Evolutionary conservation across 2,797 vertebrate species (phyloP).

Genomic region (Peromyscus eremicus): DNA sequence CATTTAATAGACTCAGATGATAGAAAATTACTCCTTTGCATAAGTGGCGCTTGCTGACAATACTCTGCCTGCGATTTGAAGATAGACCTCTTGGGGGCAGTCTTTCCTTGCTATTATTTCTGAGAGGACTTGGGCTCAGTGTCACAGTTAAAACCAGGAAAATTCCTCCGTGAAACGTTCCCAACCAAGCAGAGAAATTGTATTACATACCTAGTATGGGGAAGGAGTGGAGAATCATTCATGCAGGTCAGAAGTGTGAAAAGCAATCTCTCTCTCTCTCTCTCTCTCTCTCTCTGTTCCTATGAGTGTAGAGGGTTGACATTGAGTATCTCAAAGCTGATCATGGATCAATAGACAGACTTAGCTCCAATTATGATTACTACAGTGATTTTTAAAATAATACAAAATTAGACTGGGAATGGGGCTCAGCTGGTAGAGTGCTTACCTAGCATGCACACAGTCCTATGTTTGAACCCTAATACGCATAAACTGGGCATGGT

Average conservation of each 20-base stretch:
- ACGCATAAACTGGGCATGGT: not conserved
- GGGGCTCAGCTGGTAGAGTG: not conserved
- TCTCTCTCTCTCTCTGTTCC: not conserved
- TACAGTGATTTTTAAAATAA: not conserved
- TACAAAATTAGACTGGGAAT: not conserved
- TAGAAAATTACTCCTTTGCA: not conserved
- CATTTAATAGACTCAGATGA: not conserved
- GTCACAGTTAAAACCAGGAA: not conserved
- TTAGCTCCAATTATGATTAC: not conserved
- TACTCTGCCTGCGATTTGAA: not conserved
- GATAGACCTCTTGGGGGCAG: constrained; percentile 28
- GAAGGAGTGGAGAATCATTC: not conserved
- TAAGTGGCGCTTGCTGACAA: not conserved
- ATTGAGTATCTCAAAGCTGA: not conserved
- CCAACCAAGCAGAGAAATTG: not conserved
- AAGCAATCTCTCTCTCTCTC: not conserved
- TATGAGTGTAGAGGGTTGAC: not conserved
- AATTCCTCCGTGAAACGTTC: not conserved
- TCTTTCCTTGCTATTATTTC: constrained; percentile 24
- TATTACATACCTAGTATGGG: not conserved
- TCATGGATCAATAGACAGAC: not conserved
- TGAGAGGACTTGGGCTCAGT: not conserved
- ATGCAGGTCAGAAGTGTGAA: not conserved
- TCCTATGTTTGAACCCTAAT: not conserved
- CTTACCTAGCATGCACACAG: not conserved